Evolutionary conservation across 1,140 invertebrate species (phyloP).

Genomic region (Dryas iulia): DNA sequence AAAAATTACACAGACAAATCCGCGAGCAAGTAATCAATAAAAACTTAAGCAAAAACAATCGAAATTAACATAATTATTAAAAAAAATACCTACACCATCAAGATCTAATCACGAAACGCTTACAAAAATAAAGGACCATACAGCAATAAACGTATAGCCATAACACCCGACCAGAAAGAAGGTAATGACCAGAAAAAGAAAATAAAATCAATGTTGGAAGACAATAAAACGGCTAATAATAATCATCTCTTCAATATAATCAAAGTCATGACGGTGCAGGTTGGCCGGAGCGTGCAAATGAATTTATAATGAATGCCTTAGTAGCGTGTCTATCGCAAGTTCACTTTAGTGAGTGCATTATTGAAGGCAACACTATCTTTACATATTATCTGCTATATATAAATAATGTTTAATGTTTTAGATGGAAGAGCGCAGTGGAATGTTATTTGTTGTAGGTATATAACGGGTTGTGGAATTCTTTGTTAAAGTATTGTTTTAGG

Average conservation of each 20-base stretch:
- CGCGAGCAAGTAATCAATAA: too few relatives aligned
- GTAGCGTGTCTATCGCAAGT: slow-evolving; percentile 26
- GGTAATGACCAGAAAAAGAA: slow-evolving; percentile 59
- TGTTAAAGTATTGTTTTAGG: neutral
- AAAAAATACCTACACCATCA: neutral
- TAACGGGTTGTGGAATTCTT: neutral
- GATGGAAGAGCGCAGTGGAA: neutral
- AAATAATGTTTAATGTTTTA: neutral
- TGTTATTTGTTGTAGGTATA: neutral
- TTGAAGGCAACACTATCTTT: slow-evolving; percentile 13
- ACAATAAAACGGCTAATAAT: slow-evolving; percentile 72
- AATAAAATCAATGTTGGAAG: slow-evolving; percentile 64
- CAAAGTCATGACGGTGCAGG: slow-evolving; percentile 67
- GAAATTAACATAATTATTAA: neutral
- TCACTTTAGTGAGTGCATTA: slow-evolving; percentile 3
- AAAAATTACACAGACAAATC: too few relatives aligned
- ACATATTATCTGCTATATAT: neutral
- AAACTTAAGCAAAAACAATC: neutral
- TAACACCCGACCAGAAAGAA: slow-evolving; percentile 33
- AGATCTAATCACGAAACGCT: slow-evolving; percentile 17
- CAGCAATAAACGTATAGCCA: slow-evolving; percentile 20
- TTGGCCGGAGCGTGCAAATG: slow-evolving; percentile 64
- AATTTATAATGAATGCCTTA: slow-evolving; percentile 69
- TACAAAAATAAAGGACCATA: slow-evolving; percentile 17
- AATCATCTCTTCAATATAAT: slow-evolving; percentile 66